Evolutionary conservation across 2,113 vertebrate species (phyloP).

Genomic region (Zootoca vivipara): DNA sequence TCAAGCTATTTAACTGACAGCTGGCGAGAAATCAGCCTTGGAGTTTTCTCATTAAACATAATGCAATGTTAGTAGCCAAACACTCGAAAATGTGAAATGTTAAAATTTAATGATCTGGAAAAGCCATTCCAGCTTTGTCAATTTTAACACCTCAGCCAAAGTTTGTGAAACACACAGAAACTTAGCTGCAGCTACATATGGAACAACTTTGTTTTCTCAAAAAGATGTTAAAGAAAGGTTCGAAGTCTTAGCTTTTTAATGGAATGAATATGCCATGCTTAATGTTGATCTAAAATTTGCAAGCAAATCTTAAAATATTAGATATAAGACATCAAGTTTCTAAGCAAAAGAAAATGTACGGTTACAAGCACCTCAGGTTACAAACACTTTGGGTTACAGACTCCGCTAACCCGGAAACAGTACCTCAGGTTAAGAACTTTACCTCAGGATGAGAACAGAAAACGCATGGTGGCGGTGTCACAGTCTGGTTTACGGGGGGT

Average conservation of each 20-base stretch:
- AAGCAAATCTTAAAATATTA: background rate
- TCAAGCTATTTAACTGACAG: constrained; percentile 73
- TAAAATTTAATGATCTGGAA: constrained; percentile 73
- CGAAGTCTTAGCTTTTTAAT: background rate
- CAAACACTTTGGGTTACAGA: no score
- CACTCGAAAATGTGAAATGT: constrained; percentile 72
- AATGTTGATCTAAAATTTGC: background rate
- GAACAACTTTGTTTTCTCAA: background rate
- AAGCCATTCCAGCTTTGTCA: constrained; percentile 61
- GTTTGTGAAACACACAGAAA: constrained; percentile 52
- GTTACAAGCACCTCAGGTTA: no score
- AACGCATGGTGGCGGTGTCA: no score
- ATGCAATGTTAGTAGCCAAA: constrained; percentile 75
- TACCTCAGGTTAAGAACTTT: no score
- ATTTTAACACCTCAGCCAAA: constrained; percentile 49
- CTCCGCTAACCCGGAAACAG: no score
- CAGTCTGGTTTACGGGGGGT: no score
- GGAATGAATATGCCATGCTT: background rate
- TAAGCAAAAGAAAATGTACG: background rate
- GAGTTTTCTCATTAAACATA: constrained; percentile 78
- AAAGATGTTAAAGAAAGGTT: constrained; percentile 2
- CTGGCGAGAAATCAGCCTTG: constrained; percentile 72
- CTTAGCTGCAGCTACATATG: background rate
- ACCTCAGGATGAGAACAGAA: no score
- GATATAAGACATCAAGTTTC: background rate